Conservation (phyloP, 2,888 invertebrate genomes). For the Caprella mutica region DNA sequence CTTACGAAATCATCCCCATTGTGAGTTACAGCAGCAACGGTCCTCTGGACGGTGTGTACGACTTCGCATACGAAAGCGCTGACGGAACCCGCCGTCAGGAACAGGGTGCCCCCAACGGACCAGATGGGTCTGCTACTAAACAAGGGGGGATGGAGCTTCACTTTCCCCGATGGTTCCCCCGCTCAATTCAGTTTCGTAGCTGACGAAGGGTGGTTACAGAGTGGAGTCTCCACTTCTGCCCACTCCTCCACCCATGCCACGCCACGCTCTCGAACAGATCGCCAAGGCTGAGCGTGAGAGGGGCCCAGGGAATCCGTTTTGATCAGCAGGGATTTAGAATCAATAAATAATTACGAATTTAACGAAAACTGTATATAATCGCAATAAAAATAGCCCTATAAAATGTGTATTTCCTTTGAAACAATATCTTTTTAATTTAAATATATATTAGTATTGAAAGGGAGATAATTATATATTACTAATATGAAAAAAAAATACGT, state of each 20-base stretch:
- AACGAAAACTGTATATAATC: too few relatives aligned
- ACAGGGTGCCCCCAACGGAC: conserved; percentile 18
- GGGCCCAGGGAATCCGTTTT: too few relatives aligned
- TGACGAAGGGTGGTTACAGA: conserved; percentile 24
- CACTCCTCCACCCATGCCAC: conserved; percentile 20
- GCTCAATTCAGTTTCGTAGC: conserved; percentile 31
- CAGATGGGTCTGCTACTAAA: conserved; percentile 15
- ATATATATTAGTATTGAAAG: too few relatives aligned
- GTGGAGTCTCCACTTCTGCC: conserved; percentile 29
- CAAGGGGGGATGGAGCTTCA: conserved; percentile 31
- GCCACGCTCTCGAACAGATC: conserved; percentile 28
- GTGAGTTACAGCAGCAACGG: conserved; percentile 18
- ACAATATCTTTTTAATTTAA: too few relatives aligned
- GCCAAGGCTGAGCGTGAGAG: conserved; percentile 20
- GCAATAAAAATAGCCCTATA: too few relatives aligned
- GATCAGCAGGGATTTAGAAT: too few relatives aligned
- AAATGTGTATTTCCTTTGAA: too few relatives aligned
- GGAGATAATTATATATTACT: too few relatives aligned
- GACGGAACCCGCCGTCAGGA: conserved; percentile 17
- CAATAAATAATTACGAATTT: too few relatives aligned
- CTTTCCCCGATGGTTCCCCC: conserved; percentile 31
- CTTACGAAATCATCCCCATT: conserved; percentile 19
- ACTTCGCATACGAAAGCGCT: conserved; percentile 24
- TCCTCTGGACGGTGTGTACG: conserved; percentile 19
- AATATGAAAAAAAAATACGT: too few relatives aligned